phyloP scores from a whole-genome alignment of 2,113 vertebrate species.

The Mastomys natalensis region DNA sequence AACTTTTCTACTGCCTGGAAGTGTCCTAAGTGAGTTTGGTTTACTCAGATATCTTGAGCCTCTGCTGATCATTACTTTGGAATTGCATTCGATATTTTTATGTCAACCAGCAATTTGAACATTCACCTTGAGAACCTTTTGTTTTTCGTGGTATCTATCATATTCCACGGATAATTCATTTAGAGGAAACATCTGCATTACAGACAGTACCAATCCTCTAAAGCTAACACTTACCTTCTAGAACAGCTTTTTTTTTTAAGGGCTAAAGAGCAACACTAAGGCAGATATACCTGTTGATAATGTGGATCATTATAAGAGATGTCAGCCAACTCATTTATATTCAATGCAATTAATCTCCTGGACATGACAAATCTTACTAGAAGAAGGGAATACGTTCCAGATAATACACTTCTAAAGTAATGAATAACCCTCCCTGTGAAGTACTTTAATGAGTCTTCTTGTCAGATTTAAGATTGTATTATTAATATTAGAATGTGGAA shows the following conservation, averaged over 20 bases:
- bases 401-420: constrained; percentile 86
- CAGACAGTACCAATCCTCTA: background rate
- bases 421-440: constrained; percentile 85
- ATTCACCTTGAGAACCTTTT: background rate
- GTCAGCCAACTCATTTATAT: constrained; percentile 79
- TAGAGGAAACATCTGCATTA: background rate
- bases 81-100: background rate
- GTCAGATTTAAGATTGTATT: constrained; percentile 89
- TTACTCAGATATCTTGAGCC: background rate
- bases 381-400: constrained; percentile 84
- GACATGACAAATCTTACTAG: constrained; percentile 86
- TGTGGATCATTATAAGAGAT: constrained; percentile 76
- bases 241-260: constrained; percentile 8
- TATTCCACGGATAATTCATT: background rate
- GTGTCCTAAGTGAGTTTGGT: background rate
- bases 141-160: background rate
- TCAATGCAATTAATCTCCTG: constrained; percentile 85
- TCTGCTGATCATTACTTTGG: background rate
- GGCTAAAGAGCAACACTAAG: constrained; percentile 47
- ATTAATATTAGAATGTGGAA: constrained; percentile 85
- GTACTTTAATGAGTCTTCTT: constrained; percentile 85
- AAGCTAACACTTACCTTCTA: constrained; percentile 1
- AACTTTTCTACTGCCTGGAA: background rate
- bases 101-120: background rate
- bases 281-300: constrained; percentile 81